A percentile compares a stretch with the other conserved stretches of the same genome.
Conservation (phyloP, 2,888 invertebrate species). For the Dioctria rufipes region DNA sequence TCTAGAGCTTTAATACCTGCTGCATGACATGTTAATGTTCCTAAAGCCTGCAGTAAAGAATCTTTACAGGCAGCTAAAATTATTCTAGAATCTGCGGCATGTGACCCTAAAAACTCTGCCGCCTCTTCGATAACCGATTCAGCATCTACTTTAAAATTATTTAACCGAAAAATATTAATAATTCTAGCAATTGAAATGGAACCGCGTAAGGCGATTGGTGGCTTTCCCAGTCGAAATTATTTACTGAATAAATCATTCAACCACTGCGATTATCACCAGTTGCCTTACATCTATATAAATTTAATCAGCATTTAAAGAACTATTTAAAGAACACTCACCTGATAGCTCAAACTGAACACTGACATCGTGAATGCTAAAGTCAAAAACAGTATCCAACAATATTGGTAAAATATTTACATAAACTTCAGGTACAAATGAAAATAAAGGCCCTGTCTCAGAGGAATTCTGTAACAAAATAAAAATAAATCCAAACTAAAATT, state of each 20-base stretch:
- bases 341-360: slow-evolving; percentile 66
- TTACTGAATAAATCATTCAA: too few relatives aligned
- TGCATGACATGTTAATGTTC: slow-evolving; percentile 83
- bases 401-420: slow-evolving; percentile 75
- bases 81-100: slow-evolving; percentile 83
- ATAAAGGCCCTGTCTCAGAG: slow-evolving; percentile 74
- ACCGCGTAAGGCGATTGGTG: too few relatives aligned
- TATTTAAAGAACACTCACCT: slow-evolving; percentile 57
- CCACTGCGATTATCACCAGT: too few relatives aligned
- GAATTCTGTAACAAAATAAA: slow-evolving; percentile 72
- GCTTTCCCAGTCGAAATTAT: too few relatives aligned
- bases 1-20: slow-evolving; percentile 82
- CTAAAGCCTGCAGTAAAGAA: slow-evolving; percentile 82
- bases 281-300: not conserved
- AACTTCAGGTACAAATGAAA: slow-evolving; percentile 80
- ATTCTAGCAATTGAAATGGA: not conserved
- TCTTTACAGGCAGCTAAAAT: slow-evolving; percentile 83
- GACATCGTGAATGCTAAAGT: slow-evolving; percentile 70
- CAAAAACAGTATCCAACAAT: slow-evolving; percentile 69
- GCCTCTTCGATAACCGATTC: slow-evolving; percentile 76
- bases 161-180: not conserved
- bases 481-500: not conserved
- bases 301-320: not conserved
- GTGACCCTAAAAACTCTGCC: slow-evolving; percentile 81
- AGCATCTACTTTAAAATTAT: slow-evolving; percentile 70